A percentile compares a stretch with the other conserved stretches of the same genome.
Evolutionary conservation across 2,888 invertebrate species (phyloP).

Genomic region (Ichneumoninae sp.): DNA sequence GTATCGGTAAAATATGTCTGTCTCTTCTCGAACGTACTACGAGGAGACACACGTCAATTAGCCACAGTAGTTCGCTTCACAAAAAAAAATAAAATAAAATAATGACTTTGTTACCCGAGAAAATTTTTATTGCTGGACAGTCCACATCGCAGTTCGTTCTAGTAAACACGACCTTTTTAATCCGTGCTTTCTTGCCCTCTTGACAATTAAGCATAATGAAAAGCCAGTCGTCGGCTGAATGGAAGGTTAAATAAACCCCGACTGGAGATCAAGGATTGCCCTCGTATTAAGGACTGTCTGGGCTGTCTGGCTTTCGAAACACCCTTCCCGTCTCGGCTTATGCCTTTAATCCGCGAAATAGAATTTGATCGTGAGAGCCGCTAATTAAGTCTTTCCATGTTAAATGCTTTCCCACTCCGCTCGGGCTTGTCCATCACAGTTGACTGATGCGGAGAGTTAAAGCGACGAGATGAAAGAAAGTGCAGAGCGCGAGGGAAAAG

Average conservation of each 20-base stretch:
- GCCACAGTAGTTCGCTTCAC: not conserved
- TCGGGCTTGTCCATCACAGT: conserved; percentile 1
- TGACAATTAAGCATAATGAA: not conserved
- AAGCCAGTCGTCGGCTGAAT: not conserved
- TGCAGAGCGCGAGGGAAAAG: not conserved
- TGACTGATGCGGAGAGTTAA: conserved; percentile 21
- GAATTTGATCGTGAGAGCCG: conserved; percentile 30
- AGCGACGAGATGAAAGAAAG: conserved; percentile 13
- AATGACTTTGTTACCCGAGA: not conserved
- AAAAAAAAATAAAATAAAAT: not conserved
- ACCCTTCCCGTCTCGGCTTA: conserved; percentile 30
- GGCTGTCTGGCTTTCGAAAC: not conserved
- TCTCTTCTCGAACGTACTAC: not conserved
- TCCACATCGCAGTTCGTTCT: not conserved
- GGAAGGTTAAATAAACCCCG: conserved; percentile 33
- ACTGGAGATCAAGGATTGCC: conserved; percentile 16
- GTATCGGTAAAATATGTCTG: not conserved
- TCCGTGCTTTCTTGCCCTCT: not conserved
- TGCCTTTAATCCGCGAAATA: conserved; percentile 44
- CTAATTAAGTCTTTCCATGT: conserved; percentile 38
- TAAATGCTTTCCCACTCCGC: conserved; percentile 25
- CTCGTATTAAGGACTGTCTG: not conserved
- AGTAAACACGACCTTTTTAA: not conserved
- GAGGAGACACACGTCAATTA: not conserved
- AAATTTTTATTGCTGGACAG: not conserved